These are phyloP conservation scores for Zaprionus taronus DNA, from an alignment of 1,140 invertebrate species.

Conservation along the genomic window DNA sequence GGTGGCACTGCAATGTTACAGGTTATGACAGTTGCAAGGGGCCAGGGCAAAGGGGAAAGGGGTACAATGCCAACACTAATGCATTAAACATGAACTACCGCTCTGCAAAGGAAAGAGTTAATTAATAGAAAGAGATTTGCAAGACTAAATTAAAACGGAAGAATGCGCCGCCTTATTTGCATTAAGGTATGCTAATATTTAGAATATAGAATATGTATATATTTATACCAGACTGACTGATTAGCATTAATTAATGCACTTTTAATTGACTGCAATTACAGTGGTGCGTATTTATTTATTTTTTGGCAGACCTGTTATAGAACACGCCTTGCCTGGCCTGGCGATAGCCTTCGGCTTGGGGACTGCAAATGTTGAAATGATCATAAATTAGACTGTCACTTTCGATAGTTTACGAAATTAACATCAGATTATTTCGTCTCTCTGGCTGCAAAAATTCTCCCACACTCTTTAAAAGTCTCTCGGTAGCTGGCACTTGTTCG, in stretches of 20 bases:
- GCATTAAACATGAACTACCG: background rate
- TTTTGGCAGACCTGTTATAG: conserved; percentile 4
- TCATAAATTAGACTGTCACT: conserved; percentile 71
- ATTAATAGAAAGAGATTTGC: background rate
- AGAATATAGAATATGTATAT: background rate
- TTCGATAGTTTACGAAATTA: conserved; percentile 72
- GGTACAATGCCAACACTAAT: background rate
- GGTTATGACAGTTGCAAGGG: conserved; percentile 59
- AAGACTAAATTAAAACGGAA: conserved; percentile 19
- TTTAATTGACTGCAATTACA: conserved; percentile 3
- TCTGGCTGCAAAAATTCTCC: conserved; percentile 63
- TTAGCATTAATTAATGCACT: conserved; percentile 6
- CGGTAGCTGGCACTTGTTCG: conserved; percentile 64
- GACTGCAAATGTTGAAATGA: conserved; percentile 34
- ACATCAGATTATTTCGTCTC: conserved; percentile 57
- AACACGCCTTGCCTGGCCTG: background rate
- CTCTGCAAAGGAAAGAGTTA: conserved; percentile 4
- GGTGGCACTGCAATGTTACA: conserved; percentile 45
- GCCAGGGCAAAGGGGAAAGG: background rate
- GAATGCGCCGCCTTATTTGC: conserved; percentile 1
- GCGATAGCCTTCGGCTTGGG: conserved; percentile 31
- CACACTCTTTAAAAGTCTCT: conserved; percentile 62
- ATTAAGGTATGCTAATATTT: background rate
- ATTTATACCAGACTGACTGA: background rate
- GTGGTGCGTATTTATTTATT: background rate